Percentiles rank a stretch among this genome's conserved stretches.
phyloP scores from a whole-genome alignment of 1,140 invertebrate genomes.

The Cyclargus thomasi region DNA sequence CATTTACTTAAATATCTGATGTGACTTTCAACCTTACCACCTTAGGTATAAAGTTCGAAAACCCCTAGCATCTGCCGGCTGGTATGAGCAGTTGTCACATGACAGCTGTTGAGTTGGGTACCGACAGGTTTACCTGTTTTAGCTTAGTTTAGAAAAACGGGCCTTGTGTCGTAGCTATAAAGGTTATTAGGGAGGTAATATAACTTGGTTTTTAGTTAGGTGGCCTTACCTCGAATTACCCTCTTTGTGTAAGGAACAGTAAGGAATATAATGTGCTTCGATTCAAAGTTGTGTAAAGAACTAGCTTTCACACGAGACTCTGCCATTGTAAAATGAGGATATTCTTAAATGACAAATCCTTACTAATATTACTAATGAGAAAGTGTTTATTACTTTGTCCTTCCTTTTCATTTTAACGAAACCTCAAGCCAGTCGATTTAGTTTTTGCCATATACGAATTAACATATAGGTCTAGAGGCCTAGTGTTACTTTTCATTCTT shows the following conservation, averaged over 20 bases:
- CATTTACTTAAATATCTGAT: background rate
- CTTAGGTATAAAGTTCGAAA: background rate
- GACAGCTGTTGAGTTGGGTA: background rate
- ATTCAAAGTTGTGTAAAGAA: background rate
- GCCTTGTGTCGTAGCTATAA: no score
- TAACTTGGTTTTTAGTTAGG: background rate
- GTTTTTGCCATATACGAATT: no score
- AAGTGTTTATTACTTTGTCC: no score
- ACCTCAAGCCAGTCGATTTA: no score
- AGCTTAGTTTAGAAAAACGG: no score
- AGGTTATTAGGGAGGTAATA: no score
- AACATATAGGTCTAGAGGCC: no score
- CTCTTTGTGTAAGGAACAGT: background rate
- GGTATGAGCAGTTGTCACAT: background rate
- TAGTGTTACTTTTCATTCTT: no score
- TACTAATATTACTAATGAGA: no score
- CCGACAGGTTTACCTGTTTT: background rate
- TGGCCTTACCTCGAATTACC: background rate
- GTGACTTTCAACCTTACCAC: background rate
- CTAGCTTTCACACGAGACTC: background rate
- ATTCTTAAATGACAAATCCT: no score
- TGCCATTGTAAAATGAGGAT: no score
- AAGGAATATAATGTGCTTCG: background rate
- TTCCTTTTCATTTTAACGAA: no score
- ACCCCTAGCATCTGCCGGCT: background rate